These are phyloP conservation scores for Coregonus sp. DNA, from an alignment of 2,797 vertebrate genomes.

Conservation along the genomic window DNA sequence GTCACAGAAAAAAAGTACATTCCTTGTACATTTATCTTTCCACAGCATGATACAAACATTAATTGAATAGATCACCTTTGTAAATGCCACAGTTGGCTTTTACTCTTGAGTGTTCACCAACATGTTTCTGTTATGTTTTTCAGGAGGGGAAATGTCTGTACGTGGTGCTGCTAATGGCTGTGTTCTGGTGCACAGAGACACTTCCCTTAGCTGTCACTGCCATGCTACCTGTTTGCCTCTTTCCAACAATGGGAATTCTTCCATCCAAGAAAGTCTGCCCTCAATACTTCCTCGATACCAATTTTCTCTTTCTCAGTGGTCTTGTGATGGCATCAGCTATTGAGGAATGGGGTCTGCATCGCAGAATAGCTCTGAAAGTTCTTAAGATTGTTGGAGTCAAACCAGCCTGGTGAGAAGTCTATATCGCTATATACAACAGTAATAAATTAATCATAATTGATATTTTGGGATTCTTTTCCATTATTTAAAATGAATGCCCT, in stretches of 20 bases:
- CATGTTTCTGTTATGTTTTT: conserved; percentile 25
- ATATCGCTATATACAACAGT: not conserved
- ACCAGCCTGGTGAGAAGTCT: conserved; percentile 86
- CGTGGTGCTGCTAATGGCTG: conserved; percentile 91
- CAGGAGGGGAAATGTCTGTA: conserved; percentile 97
- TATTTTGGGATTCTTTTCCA: not conserved
- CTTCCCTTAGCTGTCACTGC: conserved; percentile 93
- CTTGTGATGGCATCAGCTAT: conserved; percentile 94
- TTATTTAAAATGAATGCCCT: not conserved
- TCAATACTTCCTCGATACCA: conserved; percentile 96
- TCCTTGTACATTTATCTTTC: no score
- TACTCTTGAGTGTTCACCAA: not conserved
- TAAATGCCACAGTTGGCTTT: not conserved
- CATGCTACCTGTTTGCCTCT: conserved; percentile 91
- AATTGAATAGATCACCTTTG: no score
- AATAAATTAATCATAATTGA: not conserved
- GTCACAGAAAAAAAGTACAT: no score
- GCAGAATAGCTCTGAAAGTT: conserved; percentile 90
- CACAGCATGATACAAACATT: no score
- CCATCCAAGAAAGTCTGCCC: conserved; percentile 88
- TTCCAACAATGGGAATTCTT: conserved; percentile 90
- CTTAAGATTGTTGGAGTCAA: conserved; percentile 89
- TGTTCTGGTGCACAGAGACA: conserved; percentile 95
- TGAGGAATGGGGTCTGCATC: conserved; percentile 95
- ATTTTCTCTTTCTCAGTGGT: conserved; percentile 95